A percentile compares a stretch with the other conserved stretches of the same genome.
Evolutionary conservation across 2,113 vertebrate species (phyloP).

Genomic region (Eretmochelys imbricata): DNA sequence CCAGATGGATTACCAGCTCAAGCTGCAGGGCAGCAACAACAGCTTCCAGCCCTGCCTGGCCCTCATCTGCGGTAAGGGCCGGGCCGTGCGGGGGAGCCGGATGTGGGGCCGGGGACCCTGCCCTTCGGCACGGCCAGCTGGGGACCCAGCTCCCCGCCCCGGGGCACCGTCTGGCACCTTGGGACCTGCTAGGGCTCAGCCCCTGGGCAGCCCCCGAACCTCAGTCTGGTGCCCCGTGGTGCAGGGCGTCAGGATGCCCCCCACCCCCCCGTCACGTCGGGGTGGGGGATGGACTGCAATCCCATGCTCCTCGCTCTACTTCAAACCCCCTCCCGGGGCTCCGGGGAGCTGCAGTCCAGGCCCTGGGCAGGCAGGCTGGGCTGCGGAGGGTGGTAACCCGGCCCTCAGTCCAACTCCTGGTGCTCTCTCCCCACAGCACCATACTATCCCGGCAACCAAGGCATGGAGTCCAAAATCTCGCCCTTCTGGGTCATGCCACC

Average conservation of each 20-base stretch:
- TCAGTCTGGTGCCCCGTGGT: not conserved
- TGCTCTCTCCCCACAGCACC: constrained; percentile 79
- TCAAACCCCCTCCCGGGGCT: not conserved
- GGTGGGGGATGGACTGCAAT: not conserved
- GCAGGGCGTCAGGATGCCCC: not conserved
- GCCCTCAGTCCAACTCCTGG: too few relatives aligned
- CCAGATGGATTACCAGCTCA: constrained; percentile 97
- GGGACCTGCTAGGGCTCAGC: not conserved
- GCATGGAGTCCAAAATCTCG: constrained; percentile 90
- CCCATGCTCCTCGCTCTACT: not conserved
- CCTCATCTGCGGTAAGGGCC: constrained; percentile 90
- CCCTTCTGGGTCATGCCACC: constrained; percentile 98
- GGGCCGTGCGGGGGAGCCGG: rapidly evolving
- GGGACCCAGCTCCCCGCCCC: not conserved
- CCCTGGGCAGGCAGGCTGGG: not conserved
- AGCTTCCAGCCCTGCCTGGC: constrained; percentile 96
- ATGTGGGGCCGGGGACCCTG: rapidly evolving
- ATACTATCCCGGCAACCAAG: constrained; percentile 91
- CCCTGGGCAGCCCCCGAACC: not conserved
- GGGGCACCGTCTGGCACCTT: not conserved
- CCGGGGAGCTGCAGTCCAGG: not conserved
- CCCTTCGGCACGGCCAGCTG: not conserved
- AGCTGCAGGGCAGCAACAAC: constrained; percentile 92
- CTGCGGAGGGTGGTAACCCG: not conserved
- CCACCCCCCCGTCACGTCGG: too few relatives aligned